A percentile compares a stretch with the other conserved stretches of the same genome.
phyloP scores from a whole-genome alignment of 2,888 invertebrate genomes.

The Philaethria dido region DNA sequence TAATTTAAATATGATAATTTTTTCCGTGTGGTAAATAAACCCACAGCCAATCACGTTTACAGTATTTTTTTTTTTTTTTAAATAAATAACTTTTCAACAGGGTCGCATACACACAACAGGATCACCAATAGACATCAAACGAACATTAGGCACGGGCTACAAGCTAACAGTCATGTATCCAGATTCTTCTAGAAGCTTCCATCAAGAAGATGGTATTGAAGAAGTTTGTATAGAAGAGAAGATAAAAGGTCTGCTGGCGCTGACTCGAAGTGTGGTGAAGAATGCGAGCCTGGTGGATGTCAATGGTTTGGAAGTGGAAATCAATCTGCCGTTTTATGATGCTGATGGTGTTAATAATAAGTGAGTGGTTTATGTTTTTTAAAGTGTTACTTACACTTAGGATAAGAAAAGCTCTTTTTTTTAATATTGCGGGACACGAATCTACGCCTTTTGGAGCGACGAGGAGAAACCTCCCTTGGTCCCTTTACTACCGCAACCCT shows the following conservation, averaged over 20 bases:
- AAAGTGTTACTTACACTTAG: no score
- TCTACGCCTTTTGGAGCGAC: no score
- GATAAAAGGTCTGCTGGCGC: constrained; percentile 66
- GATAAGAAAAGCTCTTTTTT: no score
- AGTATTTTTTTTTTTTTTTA: no score
- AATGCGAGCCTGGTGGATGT: constrained; percentile 75
- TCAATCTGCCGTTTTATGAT: constrained; percentile 80
- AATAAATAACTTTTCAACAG: constrained; percentile 49
- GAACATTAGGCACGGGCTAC: constrained; percentile 83
- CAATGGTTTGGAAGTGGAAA: constrained; percentile 65
- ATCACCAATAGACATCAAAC: constrained; percentile 82
- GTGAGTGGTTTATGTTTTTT: constrained; percentile 63
- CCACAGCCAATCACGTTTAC: no score
- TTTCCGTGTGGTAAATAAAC: no score
- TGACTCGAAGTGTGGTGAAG: constrained; percentile 67
- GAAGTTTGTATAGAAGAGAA: constrained; percentile 59
- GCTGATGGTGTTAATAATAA: constrained; percentile 77
- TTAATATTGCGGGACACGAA: no score
- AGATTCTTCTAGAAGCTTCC: constrained; percentile 37
- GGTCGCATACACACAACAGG: constrained; percentile 84
- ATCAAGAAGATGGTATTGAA: constrained; percentile 43
- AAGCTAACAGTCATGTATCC: constrained; percentile 75
- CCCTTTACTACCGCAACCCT: no score
- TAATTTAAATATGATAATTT: no score
- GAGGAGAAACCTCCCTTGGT: no score